Percentiles rank a stretch among this genome's conserved stretches.
phyloP scores from a whole-genome alignment of 1,140 invertebrate species.

The Tetraneura akinire region DNA sequence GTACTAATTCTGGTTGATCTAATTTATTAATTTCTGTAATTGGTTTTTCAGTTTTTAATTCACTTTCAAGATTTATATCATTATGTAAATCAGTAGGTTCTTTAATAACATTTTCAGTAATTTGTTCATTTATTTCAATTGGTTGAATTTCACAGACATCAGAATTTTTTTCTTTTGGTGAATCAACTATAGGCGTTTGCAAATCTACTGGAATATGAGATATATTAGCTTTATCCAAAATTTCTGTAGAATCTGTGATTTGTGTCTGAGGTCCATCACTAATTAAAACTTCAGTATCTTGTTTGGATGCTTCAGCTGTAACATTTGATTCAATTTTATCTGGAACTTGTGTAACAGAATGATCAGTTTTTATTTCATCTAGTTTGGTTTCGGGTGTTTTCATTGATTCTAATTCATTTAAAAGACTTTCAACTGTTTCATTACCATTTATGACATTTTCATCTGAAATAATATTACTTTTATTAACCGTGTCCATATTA shows the following conservation, averaged over 20 bases:
- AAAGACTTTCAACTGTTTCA: constrained; percentile 36
- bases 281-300: constrained; percentile 15
- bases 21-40: constrained; percentile 26
- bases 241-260: not conserved
- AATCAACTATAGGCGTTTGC: not conserved
- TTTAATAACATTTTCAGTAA: not conserved
- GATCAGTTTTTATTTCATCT: constrained; percentile 17
- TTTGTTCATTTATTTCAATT: constrained; percentile 12
- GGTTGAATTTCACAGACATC: not conserved
- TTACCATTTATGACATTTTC: constrained; percentile 8
- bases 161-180: not conserved
- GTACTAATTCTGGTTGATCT: constrained; percentile 27
- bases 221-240: not conserved
- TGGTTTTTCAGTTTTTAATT: constrained; percentile 4
- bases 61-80: not conserved
- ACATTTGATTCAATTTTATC: not conserved
- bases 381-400: constrained; percentile 40
- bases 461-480: constrained; percentile 1
- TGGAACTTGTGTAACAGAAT: not conserved
- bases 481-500: constrained; percentile 16
- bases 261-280: not conserved
- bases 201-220: no score
- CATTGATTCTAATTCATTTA: constrained; percentile 41
- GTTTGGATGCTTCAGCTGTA: not conserved
- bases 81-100: constrained; percentile 13